Conservation (phyloP, 2,113 vertebrate species). For the Arvicanthis niloticus region DNA sequence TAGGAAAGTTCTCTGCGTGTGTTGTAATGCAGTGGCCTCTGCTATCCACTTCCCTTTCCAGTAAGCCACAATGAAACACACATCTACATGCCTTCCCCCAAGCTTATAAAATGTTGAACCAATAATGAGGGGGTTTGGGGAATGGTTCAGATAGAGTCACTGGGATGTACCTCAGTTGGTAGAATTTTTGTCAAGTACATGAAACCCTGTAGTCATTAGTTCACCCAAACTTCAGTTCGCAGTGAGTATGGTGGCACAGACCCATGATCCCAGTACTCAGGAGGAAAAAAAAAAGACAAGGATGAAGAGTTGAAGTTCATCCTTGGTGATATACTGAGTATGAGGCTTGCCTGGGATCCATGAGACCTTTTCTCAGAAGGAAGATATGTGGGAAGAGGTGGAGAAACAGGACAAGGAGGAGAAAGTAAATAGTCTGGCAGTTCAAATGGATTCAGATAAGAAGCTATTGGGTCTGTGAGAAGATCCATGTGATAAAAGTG, state of each 20-base stretch:
- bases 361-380: not conserved
- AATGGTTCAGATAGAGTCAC: not conserved
- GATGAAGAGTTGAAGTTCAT: not conserved
- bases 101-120: not conserved
- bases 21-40: not conserved
- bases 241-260: not conserved
- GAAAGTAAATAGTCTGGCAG: not conserved
- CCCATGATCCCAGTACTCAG: too few relatives aligned
- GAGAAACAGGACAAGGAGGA: not conserved
- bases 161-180: not conserved
- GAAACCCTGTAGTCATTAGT: not conserved
- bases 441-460: not conserved
- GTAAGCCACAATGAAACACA: not conserved
- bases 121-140: not conserved
- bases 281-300: not conserved
- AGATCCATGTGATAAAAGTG: not conserved
- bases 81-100: not conserved
- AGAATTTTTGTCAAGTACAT: not conserved
- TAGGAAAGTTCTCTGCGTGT: not conserved
- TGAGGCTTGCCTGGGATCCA: too few relatives aligned
- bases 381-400: too few relatives aligned
- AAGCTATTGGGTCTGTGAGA: not conserved
- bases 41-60: not conserved
- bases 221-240: too few relatives aligned
- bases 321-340: not conserved